These are phyloP conservation scores for Naja naja DNA, from an alignment of 2,113 vertebrate genomes.

Conservation along the genomic window DNA sequence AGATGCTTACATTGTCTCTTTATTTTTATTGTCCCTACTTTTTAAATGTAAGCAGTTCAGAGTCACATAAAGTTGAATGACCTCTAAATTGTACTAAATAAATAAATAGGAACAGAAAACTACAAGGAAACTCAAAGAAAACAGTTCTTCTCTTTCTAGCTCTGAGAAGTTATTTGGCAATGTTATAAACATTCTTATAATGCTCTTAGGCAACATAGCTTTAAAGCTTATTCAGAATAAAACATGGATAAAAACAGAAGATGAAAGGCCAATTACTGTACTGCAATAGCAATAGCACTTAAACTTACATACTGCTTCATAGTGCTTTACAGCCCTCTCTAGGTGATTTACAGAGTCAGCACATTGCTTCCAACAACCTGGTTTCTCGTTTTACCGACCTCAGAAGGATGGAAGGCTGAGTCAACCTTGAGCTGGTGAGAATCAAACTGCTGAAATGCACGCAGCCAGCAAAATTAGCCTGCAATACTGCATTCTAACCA, in stretches of 20 bases:
- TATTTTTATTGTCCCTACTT: not conserved
- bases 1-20: not conserved
- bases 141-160: not conserved
- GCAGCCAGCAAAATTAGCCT: no score
- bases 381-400: no score
- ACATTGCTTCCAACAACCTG: no score
- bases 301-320: no score
- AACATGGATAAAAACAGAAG: not conserved
- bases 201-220: not conserved
- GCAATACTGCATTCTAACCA: no score
- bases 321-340: no score
- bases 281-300: no score
- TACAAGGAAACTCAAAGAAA: not conserved
- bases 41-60: not conserved
- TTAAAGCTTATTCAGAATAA: not conserved
- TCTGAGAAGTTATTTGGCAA: not conserved
- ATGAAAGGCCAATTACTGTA: not conserved
- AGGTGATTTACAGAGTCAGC: no score
- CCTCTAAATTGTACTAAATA: not conserved
- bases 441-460: no score
- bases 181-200: not conserved
- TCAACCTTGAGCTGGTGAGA: no score
- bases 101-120: not conserved
- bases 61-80: not conserved
- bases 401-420: no score